Evolutionary conservation across 2,888 invertebrate species (phyloP), one percentile per base, ranked within the genome.

Genomic region (Eustalomyia histrio): DNA sequence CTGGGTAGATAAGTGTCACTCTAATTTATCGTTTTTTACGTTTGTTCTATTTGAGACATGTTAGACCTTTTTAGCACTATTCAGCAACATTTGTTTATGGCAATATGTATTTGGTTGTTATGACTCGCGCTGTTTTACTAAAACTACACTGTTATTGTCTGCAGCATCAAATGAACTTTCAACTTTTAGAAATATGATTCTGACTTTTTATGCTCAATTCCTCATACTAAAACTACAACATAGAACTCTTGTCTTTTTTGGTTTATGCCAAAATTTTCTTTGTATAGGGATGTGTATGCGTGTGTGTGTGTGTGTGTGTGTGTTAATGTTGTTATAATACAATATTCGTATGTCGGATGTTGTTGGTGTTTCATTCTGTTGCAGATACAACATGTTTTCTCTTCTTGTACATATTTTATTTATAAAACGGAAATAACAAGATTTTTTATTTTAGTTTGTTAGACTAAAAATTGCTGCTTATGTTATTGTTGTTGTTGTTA

Each of bases 371-470:
- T 47, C 63, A 17, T 55, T 68, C 14, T 76, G 17, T 63, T 81
- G 65, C 65, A 71, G 69, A 67, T 74, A 74, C 74, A 74, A 78
- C 74, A 78, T 74, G 65, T 74, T 74, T 74, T 69, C 69, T 29
- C 29, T 68, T 29, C 29, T 29, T 29, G 29, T 60, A 39, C 64
- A 64, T 74, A 17, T 81, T 71, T 81, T 78, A 71, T 81, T 71
- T 55, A 73, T 69, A 67, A 71, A 81, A 78, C 69, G 74, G 78
- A 74, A 69, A 65, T 80, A 80, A 76, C 80, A 73, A 81, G 78
- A 81, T 78, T 71, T 71, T 74, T 74, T 39, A 64, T 71, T 60
- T 65, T 65, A 74, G 69, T 52, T 81, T 78, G 71, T 65, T 78
- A 57, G 78, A 71, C 74, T 69, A 67, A 78, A 76, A 78, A 61